Evolutionary conservation across 2,888 invertebrate genomes (phyloP), one percentile per base, ranked within the genome.

Genomic region (Tridacna crocea): DNA sequence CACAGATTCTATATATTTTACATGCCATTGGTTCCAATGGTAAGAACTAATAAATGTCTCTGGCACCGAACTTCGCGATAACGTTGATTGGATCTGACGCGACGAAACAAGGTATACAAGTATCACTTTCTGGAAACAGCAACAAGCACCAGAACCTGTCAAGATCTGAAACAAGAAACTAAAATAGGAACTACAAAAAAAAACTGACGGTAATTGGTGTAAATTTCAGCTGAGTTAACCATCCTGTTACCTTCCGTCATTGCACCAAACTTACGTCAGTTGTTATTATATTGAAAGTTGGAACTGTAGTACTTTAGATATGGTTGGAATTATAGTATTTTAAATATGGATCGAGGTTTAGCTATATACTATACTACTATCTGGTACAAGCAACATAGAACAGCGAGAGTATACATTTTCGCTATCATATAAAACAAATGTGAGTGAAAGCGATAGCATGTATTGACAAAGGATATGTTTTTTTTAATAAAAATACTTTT

Each of bases 31-130:
- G 24, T 68, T 47, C 46, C 47, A 47, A 51, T 36, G n/a, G 47
- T 22, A 51, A 48, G 70, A 24, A 12, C 70, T 70, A 70, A 70
- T 70, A 70, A 70, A 70, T 70, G 70, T 70, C 70, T 70, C 51
- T 70, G 70, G 70, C 70, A 70, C n/a, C 24, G 19, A 8, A 26
- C 70, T 51, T 70, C 51, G 51, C 51, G 70, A 70, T 70, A 70
- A 70, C 24, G 51, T 70, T 70, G n/a, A 70, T 70, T 70, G 70
- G 70, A 51, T 2, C 51, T 51, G 70, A 70, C 51, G n/a, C 68
- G 22, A 46, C 47, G 51, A 0, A 70, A 70, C 51, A 70, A 51
- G 51, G 48, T n/a, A 24, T 70, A 70, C 70, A 48, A 70, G 70
- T 48, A 48, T 51, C 70, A 48, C 48, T 24, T 70, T 15, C 47